Evolutionary conservation across 2,797 vertebrate genomes (phyloP), one percentile per base, ranked within the genome.

Genomic region (Epinephelus malabaricus): DNA sequence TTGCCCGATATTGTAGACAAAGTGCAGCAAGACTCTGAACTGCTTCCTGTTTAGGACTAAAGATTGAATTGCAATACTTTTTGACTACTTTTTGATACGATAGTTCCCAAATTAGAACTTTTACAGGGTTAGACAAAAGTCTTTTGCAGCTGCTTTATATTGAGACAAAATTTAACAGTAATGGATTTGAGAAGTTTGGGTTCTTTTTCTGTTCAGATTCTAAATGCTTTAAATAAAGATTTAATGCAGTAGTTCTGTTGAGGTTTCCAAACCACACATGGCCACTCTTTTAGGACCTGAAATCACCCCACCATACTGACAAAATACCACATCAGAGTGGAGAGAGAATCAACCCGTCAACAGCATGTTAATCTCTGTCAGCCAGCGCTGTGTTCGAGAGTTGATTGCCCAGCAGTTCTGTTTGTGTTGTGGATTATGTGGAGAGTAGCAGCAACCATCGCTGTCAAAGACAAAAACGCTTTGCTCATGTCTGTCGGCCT

Each of bases 391-490:
- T 60, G 74, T 61, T 67, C 14, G 7, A 77, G 82, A 89, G 49
- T 65, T 87, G 84, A 87, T 75, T 74, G 67, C 86, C 84, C 84
- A 88, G 89, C 89, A 89, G 21, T 87, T 90, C 78, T 89, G 83
- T 89, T 91, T 91, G 86, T 90, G 73, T 38, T 4, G 64, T 2
- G 84, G 86, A 87, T 89, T 86, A 88, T 2, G 10, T 7, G 14
- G 13, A 14, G 54, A 79, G 73, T 72, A 1, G 65, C 70, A 1
- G 65, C 70, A 50, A 51, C 47, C 5, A 7, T 8, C 5, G 5
- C 63, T 6, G 61, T 45, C 70, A 65, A 67, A 7, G 30, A 60
- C 66, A 79, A 78, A 84, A 73, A n/a, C 30, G 83, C 82, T 78
- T 17, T 38, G 27, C 63, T 86, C 63, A 63, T 25, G 84, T 86